Percentiles rank a stretch among this genome's conserved stretches.
These are phyloP conservation scores for Heliconius himera DNA, from an alignment of 1,140 invertebrate species.

Conservation along the genomic window DNA sequence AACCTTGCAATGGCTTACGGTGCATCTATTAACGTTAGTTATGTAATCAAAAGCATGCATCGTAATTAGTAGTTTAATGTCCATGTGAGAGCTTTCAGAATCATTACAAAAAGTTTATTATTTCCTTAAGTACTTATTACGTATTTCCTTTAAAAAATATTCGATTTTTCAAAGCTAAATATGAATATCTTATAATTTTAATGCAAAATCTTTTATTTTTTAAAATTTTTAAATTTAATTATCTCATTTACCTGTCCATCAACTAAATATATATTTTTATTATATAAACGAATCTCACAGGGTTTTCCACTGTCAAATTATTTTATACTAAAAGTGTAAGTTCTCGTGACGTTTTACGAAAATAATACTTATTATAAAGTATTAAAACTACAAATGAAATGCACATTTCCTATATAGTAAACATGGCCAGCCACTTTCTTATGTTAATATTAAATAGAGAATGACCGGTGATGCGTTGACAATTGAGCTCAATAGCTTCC, in stretches of 20 bases:
- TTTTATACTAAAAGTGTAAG: constrained; percentile 14
- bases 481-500: constrained; percentile 72
- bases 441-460: constrained; percentile 62
- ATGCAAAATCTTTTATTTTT: too few relatives aligned
- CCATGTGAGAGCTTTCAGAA: neutral
- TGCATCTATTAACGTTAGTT: neutral
- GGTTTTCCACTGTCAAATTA: constrained; percentile 12
- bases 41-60: neutral
- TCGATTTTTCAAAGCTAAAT: too few relatives aligned
- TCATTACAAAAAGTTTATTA: neutral
- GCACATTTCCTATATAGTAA: neutral
- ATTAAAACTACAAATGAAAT: constrained; percentile 8
- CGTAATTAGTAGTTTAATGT: neutral
- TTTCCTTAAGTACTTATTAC: neutral
- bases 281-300: neutral
- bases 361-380: neutral
- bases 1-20: neutral
- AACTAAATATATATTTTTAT: neutral
- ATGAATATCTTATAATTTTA: too few relatives aligned
- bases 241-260: too few relatives aligned
- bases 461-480: constrained; percentile 57
- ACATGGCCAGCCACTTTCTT: constrained; percentile 56
- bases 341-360: neutral
- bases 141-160: neutral
- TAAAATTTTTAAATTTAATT: too few relatives aligned